A percentile compares a stretch with the other conserved stretches of the same genome.
These are phyloP conservation scores for Chaetodon auriga DNA, from an alignment of 2,113 vertebrate species.

Conservation along the genomic window DNA sequence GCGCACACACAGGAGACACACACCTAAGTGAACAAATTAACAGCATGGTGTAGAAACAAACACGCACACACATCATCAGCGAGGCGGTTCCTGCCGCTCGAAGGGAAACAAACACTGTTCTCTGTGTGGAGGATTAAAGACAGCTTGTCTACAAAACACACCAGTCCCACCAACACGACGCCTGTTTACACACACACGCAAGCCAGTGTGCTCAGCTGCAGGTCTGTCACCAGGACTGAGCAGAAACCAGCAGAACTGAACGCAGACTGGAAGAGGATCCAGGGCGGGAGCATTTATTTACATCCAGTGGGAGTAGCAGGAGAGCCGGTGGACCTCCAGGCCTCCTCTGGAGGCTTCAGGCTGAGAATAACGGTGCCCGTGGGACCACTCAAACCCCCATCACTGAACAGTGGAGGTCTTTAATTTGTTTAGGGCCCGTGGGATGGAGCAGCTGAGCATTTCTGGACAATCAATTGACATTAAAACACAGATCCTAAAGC, in stretches of 20 bases:
- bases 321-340: conserved; percentile 6
- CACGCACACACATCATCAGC: not conserved
- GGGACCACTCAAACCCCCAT: conserved; percentile 35
- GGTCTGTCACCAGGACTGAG: conserved; percentile 27
- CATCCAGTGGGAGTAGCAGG: conserved; percentile 4
- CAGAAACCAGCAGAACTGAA: conserved; percentile 1
- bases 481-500: not conserved
- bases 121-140: conserved; percentile 48
- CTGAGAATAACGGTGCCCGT: conserved; percentile 30
- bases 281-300: conserved; percentile 29
- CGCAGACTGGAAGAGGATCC: not conserved
- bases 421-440: conserved; percentile 1
- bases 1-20: conserved; percentile 3
- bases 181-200: conserved; percentile 28
- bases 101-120: conserved; percentile 34
- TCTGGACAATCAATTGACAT: not conserved
- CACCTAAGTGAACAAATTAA: conserved; percentile 9
- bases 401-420: conserved; percentile 8
- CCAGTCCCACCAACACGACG: conserved; percentile 24
- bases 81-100: conserved; percentile 29
- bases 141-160: conserved; percentile 45
- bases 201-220: conserved; percentile 50
- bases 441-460: not conserved
- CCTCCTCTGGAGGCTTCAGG: conserved; percentile 4
- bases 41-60: conserved; percentile 24